phyloP scores from a whole-genome alignment of 2,797 vertebrate genomes.

The Aselliscus stoliczkanus region DNA sequence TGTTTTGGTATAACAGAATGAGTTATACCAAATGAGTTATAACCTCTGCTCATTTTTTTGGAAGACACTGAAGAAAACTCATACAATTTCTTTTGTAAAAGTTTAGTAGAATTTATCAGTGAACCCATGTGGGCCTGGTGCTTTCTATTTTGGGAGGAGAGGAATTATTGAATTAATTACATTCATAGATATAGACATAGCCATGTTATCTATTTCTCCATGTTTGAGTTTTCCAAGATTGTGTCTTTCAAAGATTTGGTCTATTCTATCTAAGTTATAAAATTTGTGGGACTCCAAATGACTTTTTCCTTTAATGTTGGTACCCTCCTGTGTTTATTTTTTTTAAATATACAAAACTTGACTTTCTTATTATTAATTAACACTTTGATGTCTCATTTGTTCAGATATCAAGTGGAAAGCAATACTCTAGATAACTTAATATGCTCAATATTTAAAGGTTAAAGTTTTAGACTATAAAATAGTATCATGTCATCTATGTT shows the following conservation, averaged over 20 bases:
- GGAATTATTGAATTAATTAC: not conserved
- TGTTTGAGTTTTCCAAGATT: not conserved
- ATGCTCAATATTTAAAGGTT: not conserved
- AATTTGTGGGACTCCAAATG: not conserved
- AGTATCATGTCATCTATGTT: not conserved
- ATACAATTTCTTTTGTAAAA: not conserved
- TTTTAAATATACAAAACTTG: not conserved
- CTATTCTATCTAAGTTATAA: not conserved
- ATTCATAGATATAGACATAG: not conserved
- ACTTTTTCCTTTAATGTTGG: not conserved
- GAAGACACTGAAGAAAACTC: not conserved
- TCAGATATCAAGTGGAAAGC: not conserved
- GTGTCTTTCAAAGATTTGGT: not conserved
- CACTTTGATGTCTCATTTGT: not conserved
- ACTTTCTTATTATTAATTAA: too few relatives aligned
- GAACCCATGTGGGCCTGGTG: not conserved
- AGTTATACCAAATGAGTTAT: not conserved
- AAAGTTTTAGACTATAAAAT: not conserved
- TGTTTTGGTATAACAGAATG: not conserved
- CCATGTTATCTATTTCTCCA: not conserved
- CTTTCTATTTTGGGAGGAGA: not conserved
- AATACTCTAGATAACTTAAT: not conserved
- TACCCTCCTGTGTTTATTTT: not conserved
- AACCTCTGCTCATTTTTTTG: not conserved
- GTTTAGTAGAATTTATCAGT: not conserved